Evolutionary conservation across 1,140 invertebrate species (phyloP).

Genomic region (Drosophila virilis): DNA sequence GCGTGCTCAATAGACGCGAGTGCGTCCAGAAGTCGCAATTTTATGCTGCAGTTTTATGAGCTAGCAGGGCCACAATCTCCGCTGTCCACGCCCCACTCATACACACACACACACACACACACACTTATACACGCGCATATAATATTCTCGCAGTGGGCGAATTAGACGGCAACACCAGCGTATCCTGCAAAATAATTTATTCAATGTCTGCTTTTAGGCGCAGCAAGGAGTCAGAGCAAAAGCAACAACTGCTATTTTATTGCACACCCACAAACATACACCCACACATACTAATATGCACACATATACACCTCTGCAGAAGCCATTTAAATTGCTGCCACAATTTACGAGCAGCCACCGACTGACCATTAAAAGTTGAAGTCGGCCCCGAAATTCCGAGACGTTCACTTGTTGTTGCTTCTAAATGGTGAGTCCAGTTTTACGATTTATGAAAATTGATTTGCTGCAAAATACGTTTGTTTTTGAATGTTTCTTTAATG

Average conservation of each 20-base stretch:
- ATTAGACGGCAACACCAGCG: constrained; percentile 60
- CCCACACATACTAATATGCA: constrained; percentile 13
- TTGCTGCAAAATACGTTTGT: constrained; percentile 42
- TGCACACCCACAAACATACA: constrained; percentile 45
- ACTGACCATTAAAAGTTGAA: constrained; percentile 75
- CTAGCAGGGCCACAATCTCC: constrained; percentile 49
- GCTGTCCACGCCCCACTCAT: constrained; percentile 19
- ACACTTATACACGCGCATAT: constrained; percentile 39
- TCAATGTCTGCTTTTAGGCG: constrained; percentile 80
- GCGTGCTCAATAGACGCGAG: constrained; percentile 57
- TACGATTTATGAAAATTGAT: constrained; percentile 80
- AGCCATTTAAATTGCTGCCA: constrained; percentile 63
- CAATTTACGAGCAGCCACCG: constrained; percentile 71
- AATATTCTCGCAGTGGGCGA: constrained; percentile 60
- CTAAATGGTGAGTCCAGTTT: constrained; percentile 50
- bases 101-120: constrained; percentile 5
- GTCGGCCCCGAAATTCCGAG: constrained; percentile 46
- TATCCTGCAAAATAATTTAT: constrained; percentile 73
- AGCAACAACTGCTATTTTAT: constrained; percentile 70
- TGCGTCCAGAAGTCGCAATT: constrained; percentile 47
- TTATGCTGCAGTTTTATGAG: constrained; percentile 78
- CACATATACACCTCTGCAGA: constrained; percentile 33
- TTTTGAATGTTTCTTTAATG: constrained; percentile 58
- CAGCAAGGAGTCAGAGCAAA: constrained; percentile 33
- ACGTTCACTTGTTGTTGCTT: constrained; percentile 31